Conservation (phyloP, 2,888 invertebrate species). For the Oscheius sp. region DNA sequence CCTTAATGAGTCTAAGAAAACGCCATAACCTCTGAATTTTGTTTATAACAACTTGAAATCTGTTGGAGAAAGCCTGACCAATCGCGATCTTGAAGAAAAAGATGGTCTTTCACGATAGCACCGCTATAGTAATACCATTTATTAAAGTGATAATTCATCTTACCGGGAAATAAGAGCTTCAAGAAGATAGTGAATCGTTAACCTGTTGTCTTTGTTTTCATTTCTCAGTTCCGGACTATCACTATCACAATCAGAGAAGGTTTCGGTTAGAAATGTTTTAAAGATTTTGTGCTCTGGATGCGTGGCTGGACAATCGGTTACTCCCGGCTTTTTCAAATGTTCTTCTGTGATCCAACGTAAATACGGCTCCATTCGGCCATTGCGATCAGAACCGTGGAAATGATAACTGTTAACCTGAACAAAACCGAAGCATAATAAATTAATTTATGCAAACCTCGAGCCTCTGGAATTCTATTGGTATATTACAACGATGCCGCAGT, state of each 20-base stretch:
- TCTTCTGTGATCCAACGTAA: neutral
- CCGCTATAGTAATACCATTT: conserved; percentile 37
- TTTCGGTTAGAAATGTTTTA: neutral
- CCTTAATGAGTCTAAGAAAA: neutral
- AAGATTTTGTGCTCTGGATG: conserved; percentile 9
- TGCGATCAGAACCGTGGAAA: neutral
- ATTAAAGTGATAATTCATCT: neutral
- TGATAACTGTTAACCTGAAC: neutral
- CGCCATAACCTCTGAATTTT: neutral
- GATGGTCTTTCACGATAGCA: conserved; percentile 57
- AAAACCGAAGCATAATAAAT: neutral
- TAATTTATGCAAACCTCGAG: conserved; percentile 14
- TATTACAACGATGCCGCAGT: conserved; percentile 46
- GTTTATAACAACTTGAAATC: neutral
- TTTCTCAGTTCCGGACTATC: neutral
- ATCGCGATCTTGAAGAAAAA: conserved; percentile 39
- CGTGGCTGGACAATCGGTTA: neutral
- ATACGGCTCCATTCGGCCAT: neutral
- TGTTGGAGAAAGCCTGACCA: conserved; percentile 43
- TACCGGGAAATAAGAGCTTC: conserved; percentile 56
- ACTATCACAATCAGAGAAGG: neutral
- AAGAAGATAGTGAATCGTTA: conserved; percentile 43
- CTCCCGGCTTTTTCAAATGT: neutral
- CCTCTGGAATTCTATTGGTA: conserved; percentile 51
- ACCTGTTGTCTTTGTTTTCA: neutral